Evolutionary conservation across 2,113 vertebrate genomes (phyloP).

Genomic region (Paradoxurus hermaphroditus): DNA sequence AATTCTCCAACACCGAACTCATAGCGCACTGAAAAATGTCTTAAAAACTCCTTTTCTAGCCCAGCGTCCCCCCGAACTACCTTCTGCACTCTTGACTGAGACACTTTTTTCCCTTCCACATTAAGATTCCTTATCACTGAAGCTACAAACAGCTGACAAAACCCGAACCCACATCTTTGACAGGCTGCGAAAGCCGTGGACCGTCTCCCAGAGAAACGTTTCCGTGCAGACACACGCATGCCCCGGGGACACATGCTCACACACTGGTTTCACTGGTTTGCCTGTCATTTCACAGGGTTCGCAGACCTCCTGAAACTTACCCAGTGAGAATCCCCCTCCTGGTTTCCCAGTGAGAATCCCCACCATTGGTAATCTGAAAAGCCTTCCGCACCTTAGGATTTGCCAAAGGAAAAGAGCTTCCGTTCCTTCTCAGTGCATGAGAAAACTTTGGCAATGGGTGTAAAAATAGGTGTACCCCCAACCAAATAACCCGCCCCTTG

Average conservation of each 20-base stretch:
- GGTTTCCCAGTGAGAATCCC: background rate
- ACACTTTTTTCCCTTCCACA: background rate
- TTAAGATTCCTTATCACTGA: background rate
- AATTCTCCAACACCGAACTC: background rate
- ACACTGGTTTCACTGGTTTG: background rate
- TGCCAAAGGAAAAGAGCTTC: background rate
- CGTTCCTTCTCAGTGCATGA: background rate
- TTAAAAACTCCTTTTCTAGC: background rate
- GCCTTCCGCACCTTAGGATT: background rate
- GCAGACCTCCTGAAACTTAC: background rate
- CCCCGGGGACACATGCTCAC: background rate
- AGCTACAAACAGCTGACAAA: background rate
- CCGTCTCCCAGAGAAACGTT: background rate
- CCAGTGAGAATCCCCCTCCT: background rate
- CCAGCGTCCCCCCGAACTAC: background rate
- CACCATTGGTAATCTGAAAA: background rate
- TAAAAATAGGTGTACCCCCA: slow-evolving; percentile 42
- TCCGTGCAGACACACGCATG: background rate
- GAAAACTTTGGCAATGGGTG: slow-evolving; percentile 46
- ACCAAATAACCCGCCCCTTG: slow-evolving; percentile 25
- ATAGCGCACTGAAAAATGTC: background rate
- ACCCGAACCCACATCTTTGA: background rate
- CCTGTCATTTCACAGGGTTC: background rate
- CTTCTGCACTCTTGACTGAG: background rate
- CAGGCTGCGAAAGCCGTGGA: too few relatives aligned